Conservation (phyloP, 2,888 invertebrate species). For the Tipula vernalis region DNA sequence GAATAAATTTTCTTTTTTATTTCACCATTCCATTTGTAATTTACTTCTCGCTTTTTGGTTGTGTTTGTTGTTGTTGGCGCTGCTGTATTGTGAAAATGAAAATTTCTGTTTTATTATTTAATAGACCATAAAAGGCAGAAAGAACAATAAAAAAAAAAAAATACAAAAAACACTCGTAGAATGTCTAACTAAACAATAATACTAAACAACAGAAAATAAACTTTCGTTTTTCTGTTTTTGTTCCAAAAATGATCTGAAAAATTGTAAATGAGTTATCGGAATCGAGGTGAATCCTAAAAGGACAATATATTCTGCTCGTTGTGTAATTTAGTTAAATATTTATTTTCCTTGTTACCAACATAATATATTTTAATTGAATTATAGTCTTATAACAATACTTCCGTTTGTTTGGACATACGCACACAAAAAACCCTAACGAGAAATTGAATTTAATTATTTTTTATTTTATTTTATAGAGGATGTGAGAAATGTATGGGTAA, state of each 20-base stretch:
- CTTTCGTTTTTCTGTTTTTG: not conserved
- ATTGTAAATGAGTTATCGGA: not conserved
- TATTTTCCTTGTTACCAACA: not conserved
- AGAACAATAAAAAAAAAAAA: not conserved
- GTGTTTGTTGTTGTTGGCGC: not conserved
- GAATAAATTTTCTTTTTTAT: not conserved
- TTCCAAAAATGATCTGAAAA: not conserved
- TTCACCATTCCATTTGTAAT: not conserved
- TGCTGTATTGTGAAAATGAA: not conserved
- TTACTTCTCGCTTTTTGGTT: not conserved
- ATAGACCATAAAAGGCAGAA: not conserved
- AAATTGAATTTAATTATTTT: not conserved
- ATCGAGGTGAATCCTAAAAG: not conserved
- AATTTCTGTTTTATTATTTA: not conserved
- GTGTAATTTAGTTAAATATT: not conserved
- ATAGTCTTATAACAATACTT: not conserved
- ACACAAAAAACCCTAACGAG: not conserved
- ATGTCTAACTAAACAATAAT: not conserved
- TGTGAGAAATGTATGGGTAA: not conserved
- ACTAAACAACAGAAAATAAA: not conserved
- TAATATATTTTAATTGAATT: not conserved
- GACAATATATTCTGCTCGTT: not conserved
- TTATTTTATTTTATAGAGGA: not conserved
- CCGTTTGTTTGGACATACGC: not conserved
- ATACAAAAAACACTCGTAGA: not conserved